Evolutionary conservation across 2,797 vertebrate genomes (phyloP).

Genomic region (Rhinella marina): DNA sequence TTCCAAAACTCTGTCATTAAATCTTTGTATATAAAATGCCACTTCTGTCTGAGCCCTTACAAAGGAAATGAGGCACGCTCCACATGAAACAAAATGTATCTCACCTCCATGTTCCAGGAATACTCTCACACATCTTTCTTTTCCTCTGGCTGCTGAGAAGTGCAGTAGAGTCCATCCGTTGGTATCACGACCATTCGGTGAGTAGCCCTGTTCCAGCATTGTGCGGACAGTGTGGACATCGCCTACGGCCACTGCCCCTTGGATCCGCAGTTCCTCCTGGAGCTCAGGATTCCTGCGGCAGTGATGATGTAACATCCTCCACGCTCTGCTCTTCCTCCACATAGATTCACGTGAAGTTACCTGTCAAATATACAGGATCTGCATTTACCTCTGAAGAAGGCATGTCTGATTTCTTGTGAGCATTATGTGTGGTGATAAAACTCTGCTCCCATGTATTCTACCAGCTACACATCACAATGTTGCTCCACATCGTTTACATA

Average conservation of each 20-base stretch:
- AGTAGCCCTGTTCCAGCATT: conserved; percentile 97
- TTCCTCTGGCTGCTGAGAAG: conserved; percentile 96
- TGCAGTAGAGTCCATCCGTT: conserved; percentile 98
- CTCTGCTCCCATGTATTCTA: background rate
- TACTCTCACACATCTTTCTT: conserved; percentile 95
- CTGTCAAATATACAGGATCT: conserved; percentile 60
- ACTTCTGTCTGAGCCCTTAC: background rate
- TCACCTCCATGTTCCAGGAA: conserved; percentile 98
- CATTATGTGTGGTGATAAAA: background rate
- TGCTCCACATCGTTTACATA: background rate
- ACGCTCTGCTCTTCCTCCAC: conserved; percentile 76
- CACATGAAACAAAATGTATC: conserved; percentile 61
- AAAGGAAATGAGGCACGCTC: background rate
- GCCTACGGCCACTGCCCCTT: conserved; percentile 94
- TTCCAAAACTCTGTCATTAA: no score
- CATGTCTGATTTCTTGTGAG: background rate
- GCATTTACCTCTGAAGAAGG: background rate
- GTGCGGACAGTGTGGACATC: conserved; percentile 96
- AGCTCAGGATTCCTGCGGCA: conserved; percentile 97
- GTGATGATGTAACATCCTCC: conserved; percentile 99
- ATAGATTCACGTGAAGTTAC: conserved; percentile 76
- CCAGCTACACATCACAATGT: background rate
- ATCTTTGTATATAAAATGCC: background rate
- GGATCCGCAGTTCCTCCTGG: conserved; percentile 98
- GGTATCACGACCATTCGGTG: conserved; percentile 93